Evolutionary conservation across 2,888 invertebrate species (phyloP).

Genomic region (Bombylius major): DNA sequence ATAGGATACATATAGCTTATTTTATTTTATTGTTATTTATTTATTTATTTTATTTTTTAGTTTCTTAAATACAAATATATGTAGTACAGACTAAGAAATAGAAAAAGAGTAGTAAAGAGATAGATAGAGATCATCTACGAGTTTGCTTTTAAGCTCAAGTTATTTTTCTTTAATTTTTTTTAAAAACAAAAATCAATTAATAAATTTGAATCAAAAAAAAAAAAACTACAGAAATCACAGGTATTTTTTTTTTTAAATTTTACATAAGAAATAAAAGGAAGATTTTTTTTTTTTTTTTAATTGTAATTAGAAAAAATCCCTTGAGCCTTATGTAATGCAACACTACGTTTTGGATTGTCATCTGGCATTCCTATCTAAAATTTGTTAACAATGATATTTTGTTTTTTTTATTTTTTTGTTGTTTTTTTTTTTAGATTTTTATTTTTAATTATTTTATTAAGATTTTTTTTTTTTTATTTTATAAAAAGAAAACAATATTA

Average conservation of each 20-base stretch:
- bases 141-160: conserved; percentile 8
- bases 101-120: not conserved
- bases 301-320: not conserved
- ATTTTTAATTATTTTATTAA: not conserved
- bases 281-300: no score
- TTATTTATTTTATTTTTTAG: not conserved
- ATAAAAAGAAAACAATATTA: no score
- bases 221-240: no score
- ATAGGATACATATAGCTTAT: not conserved
- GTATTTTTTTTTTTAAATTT: no score
- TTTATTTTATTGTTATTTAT: not conserved
- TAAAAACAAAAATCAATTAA: no score
- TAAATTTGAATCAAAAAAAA: no score
- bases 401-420: not conserved
- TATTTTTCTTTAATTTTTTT: not conserved
- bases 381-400: conserved; percentile 12
- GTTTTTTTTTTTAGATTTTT: not conserved
- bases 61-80: not conserved
- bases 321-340: conserved; percentile 19
- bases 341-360: conserved; percentile 22
- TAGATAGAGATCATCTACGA: conserved; percentile 1
- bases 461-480: not conserved
- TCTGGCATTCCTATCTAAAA: conserved; percentile 23
- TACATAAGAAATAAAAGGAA: no score
- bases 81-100: not conserved